Base-by-base conservation (phyloP, 2,888 invertebrate genomes). In the Nymphalis c-album region DNA sequence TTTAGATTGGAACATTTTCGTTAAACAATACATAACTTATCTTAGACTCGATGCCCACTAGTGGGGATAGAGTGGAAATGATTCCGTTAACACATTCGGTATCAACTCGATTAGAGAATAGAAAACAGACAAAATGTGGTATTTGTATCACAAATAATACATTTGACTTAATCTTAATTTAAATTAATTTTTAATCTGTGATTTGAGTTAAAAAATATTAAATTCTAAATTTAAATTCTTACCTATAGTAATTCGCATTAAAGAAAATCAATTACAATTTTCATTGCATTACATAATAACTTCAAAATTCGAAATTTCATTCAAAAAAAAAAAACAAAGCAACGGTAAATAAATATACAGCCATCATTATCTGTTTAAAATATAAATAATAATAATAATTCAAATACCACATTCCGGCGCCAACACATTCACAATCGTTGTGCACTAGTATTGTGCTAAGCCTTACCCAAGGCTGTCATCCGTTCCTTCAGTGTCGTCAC, bases 351-450 rank as follows among this genome's bases (percentile, higher is more conserved):
- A 40, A 40, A 13, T 40, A 13, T 40, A 40, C 40, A 40, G 40
- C 40, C 40, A 40, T 13, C 3, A 13, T 40, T 40, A 40, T 13
- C 4, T 4, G 13, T 40, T 13, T 40, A 13, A 13, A 13, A 13
- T 8, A 10, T 7, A 10, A 40, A 40, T 40, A 13, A 50, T 18
- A 50, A 22, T 10, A 20, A 5, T 6, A 53, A 53, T 22, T 16
- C 53, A 53, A 22, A 53, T 22, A 51, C 57, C 22, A 10, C 59
- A 45, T 62, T 61, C 53, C 68, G 50, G 50, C 50, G 5, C 3
- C 6, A 13, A 16, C 6, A 53, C n/a, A n/a, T n/a, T 53, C 53
- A 53, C 53, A 53, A 53, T 53, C 6, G 7, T 50, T 50, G 50
- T 50, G 50, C 50, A 50, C 50, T 18, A 13, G 13, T 40, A 22